These are phyloP conservation scores for Irena cyanogastra DNA, from an alignment of 2,113 vertebrate genomes.

Conservation along the genomic window DNA sequence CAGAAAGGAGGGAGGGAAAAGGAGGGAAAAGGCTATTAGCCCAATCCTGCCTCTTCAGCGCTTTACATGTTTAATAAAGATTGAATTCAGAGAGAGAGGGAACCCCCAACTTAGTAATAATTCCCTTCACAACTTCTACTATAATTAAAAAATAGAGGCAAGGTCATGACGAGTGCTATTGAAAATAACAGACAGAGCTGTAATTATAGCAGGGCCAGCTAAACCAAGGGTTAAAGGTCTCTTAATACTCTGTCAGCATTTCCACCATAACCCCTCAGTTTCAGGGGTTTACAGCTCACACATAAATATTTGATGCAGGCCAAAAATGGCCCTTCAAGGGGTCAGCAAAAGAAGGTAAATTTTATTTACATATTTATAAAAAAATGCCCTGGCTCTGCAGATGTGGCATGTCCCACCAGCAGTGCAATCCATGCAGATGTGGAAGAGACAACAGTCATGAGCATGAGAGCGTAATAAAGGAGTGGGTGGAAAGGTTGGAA, in stretches of 20 bases:
- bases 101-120: constrained; percentile 65
- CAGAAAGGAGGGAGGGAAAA: background rate
- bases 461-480: background rate
- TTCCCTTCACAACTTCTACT: constrained; percentile 52
- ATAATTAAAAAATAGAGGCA: constrained; percentile 66
- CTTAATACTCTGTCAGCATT: constrained; percentile 65
- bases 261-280: constrained; percentile 50
- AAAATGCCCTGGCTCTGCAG: background rate
- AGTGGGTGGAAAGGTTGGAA: background rate
- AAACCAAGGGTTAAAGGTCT: constrained; percentile 60
- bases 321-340: constrained; percentile 33
- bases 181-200: constrained; percentile 55
- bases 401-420: background rate
- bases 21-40: constrained; percentile 29
- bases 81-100: constrained; percentile 36
- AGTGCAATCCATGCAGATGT: background rate
- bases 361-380: constrained; percentile 56
- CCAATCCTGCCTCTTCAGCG: constrained; percentile 49
- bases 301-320: constrained; percentile 71
- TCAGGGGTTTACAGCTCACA: constrained; percentile 61
- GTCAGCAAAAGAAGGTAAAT: constrained; percentile 55
- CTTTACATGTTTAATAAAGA: constrained; percentile 61
- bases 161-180: constrained; percentile 48
- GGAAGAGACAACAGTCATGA: accelerated
- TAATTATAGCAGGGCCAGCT: constrained; percentile 59